Percentiles rank a stretch among this genome's conserved stretches.
These are phyloP conservation scores for Sebastes baramenuke DNA, from an alignment of 2,797 vertebrate genomes.

Conservation along the genomic window DNA sequence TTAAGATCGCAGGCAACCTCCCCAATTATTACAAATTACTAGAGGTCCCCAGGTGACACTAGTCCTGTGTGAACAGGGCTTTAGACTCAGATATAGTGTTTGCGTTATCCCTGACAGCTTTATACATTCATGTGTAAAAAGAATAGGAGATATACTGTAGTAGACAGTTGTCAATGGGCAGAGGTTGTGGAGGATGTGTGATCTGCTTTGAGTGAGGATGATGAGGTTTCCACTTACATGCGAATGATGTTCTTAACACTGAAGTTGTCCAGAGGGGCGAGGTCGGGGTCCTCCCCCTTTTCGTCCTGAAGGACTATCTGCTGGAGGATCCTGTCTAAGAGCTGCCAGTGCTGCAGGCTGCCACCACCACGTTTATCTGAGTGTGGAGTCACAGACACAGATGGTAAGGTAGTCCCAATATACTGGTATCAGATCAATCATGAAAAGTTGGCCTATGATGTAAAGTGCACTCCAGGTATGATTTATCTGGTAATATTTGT, in stretches of 20 bases:
- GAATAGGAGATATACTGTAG: neutral
- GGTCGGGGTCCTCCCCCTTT: slow-evolving; percentile 92
- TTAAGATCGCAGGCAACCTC: too few relatives aligned
- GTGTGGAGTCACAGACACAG: neutral
- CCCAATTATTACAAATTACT: neutral
- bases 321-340: slow-evolving; percentile 95
- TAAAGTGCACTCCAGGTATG: neutral
- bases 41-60: too few relatives aligned
- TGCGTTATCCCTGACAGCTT: neutral
- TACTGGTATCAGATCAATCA: neutral
- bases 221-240: slow-evolving; percentile 85
- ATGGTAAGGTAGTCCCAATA: neutral
- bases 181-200: neutral
- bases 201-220: neutral
- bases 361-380: slow-evolving; percentile 91
- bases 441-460: neutral
- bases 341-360: slow-evolving; percentile 95
- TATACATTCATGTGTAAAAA: neutral
- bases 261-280: slow-evolving; percentile 94
- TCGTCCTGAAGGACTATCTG: slow-evolving; percentile 97
- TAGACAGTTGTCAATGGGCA: neutral
- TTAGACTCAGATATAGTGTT: neutral
- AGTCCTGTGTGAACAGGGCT: neutral
- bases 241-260: slow-evolving; percentile 96
- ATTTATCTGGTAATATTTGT: neutral